phyloP scores from a whole-genome alignment of 92 coral and sea anemone species.

The Epizoanthus fatuus region DNA sequence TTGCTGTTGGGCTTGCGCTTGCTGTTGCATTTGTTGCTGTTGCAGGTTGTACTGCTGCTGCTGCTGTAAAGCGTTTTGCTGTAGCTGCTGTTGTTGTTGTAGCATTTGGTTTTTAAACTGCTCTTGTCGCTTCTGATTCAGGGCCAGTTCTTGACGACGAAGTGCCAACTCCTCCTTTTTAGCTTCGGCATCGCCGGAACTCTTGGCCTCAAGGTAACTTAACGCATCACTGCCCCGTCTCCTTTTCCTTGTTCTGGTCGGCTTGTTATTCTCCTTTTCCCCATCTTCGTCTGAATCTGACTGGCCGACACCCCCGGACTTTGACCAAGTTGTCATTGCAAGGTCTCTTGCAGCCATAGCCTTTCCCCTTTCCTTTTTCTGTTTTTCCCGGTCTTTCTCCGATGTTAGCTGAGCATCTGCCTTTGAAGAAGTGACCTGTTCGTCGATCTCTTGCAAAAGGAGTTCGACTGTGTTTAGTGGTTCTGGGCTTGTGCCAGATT shows the following conservation, averaged over 20 bases:
- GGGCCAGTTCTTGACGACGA: constrained; percentile 42
- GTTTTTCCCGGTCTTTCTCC: constrained; percentile 28
- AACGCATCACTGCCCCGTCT: constrained; percentile 38
- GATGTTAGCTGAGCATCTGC: constrained; percentile 10
- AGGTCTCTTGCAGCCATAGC: constrained; percentile 43
- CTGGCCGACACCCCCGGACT: constrained; percentile 16
- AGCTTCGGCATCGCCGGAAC: constrained; percentile 34
- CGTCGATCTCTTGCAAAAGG: constrained; percentile 36
- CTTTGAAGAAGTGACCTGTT: not conserved
- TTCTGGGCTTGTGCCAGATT: constrained; percentile 47
- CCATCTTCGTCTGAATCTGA: constrained; percentile 28
- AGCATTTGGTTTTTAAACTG: constrained; percentile 48
- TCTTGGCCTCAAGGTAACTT: constrained; percentile 48
- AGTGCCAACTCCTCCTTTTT: constrained; percentile 54
- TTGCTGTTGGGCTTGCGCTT: constrained; percentile 33
- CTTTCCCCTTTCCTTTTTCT: constrained; percentile 34
- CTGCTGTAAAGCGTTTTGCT: constrained; percentile 39
- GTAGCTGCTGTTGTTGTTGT: constrained; percentile 53
- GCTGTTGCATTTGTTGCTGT: constrained; percentile 48
- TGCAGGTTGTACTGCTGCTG: constrained; percentile 49
- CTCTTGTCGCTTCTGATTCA: constrained; percentile 44
- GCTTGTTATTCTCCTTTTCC: not conserved
- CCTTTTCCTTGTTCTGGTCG: constrained; percentile 43
- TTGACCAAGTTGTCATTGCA: constrained; percentile 52
- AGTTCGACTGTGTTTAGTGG: constrained; percentile 16